Evolutionary conservation across 2,888 invertebrate genomes (phyloP).

Genomic region (Campaea margaritaria): DNA sequence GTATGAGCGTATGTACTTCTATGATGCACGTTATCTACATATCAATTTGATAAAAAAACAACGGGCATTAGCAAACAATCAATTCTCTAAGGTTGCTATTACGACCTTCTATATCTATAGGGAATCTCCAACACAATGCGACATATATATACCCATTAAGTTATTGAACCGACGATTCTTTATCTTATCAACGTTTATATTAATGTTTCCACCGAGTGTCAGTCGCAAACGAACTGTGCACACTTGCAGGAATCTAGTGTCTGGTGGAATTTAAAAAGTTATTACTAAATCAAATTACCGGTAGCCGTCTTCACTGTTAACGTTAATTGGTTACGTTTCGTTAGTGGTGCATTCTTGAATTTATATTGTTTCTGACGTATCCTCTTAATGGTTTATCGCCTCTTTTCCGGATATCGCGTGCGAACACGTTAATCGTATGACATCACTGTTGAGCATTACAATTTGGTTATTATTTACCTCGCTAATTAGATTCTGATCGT

Average conservation of each 20-base stretch:
- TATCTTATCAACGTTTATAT: constrained; percentile 76
- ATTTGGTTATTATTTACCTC: constrained; percentile 46
- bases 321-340: constrained; percentile 49
- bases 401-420: constrained; percentile 54
- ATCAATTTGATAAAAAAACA: constrained; percentile 46
- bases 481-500: constrained; percentile 29
- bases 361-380: constrained; percentile 42
- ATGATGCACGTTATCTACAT: constrained; percentile 49
- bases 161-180: constrained; percentile 70
- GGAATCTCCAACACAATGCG: constrained; percentile 47
- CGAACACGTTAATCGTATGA: constrained; percentile 51
- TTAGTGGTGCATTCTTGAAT: constrained; percentile 42
- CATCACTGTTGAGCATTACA: constrained; percentile 50
- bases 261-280: constrained; percentile 31
- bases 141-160: constrained; percentile 43
- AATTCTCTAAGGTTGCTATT: constrained; percentile 46
- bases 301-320: constrained; percentile 14
- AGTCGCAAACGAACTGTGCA: constrained; percentile 51
- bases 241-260: constrained; percentile 43
- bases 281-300: constrained; percentile 25
- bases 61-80: constrained; percentile 57
- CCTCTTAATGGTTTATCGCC: constrained; percentile 39
- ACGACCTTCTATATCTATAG: constrained; percentile 46
- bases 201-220: constrained; percentile 61
- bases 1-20: constrained; percentile 42